Evolutionary conservation across 1,140 invertebrate species (phyloP).

Genomic region (Aphelinus atriplicis): DNA sequence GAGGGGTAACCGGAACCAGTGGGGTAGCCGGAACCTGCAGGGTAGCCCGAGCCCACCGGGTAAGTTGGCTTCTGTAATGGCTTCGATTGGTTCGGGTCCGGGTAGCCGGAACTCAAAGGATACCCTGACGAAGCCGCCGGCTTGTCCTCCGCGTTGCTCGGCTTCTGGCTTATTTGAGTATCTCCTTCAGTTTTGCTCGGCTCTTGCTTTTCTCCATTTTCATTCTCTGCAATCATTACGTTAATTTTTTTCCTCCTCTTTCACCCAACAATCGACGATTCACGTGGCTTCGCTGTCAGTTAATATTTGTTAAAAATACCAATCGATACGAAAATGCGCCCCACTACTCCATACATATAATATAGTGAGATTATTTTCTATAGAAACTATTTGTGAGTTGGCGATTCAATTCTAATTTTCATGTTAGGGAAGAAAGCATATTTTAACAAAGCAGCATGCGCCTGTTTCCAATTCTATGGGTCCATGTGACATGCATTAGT

Average conservation of each 20-base stretch:
- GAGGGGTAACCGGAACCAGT: conserved; percentile 44
- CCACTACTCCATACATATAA: too few species aligned
- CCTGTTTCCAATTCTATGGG: neutral
- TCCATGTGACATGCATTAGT: conserved; percentile 10
- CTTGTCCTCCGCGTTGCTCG: conserved; percentile 29
- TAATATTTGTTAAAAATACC: too few species aligned
- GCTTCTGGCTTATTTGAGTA: conserved; percentile 33
- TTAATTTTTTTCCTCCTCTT: conserved; percentile 45
- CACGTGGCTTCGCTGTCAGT: too few species aligned
- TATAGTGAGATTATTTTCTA: too few species aligned
- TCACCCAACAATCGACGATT: too few species aligned
- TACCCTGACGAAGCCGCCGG: conserved; percentile 13
- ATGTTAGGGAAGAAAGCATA: conserved; percentile 6
- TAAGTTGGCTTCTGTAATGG: conserved; percentile 27
- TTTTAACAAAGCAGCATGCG: conserved; percentile 25
- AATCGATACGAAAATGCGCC: too few species aligned
- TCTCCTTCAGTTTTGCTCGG: conserved; percentile 8
- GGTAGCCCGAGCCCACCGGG: conserved; percentile 41
- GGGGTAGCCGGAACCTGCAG: conserved; percentile 42
- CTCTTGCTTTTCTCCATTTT: conserved; percentile 45
- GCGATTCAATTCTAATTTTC: too few species aligned
- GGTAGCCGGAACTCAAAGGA: conserved; percentile 36
- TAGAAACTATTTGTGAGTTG: too few species aligned
- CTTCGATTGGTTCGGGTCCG: conserved; percentile 19
- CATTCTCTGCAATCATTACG: conserved; percentile 59